These are phyloP conservation scores for Parnassius glacialis DNA, from an alignment of 2,888 invertebrate genomes.

Conservation along the genomic window DNA sequence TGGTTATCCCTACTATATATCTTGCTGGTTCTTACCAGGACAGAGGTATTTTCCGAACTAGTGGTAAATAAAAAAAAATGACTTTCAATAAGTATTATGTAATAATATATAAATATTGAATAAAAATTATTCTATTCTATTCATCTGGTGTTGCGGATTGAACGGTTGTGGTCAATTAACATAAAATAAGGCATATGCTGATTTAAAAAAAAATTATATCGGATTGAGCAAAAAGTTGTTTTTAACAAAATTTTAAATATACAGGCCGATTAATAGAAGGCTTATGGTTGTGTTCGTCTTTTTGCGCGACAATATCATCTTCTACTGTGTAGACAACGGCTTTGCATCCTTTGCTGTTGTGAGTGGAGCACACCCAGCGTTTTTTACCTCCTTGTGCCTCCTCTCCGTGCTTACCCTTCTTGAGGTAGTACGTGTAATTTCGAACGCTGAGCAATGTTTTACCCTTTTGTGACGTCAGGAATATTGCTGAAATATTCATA, in stretches of 20 bases:
- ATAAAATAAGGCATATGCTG: too few species aligned
- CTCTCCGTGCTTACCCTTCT: constrained; percentile 20
- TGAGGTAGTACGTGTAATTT: constrained; percentile 36
- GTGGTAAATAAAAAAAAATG: too few species aligned
- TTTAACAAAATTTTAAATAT: neutral
- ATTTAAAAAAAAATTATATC: too few species aligned
- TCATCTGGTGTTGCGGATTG: too few species aligned
- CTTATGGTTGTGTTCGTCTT: constrained; percentile 39
- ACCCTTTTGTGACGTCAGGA: constrained; percentile 35
- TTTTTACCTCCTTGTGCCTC: constrained; percentile 31
- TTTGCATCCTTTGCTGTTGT: constrained; percentile 37
- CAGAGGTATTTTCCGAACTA: too few species aligned
- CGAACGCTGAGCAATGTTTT: constrained; percentile 33
- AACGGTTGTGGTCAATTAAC: too few species aligned
- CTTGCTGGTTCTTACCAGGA: too few species aligned
- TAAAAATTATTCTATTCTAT: too few species aligned
- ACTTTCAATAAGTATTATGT: too few species aligned
- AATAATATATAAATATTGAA: too few species aligned
- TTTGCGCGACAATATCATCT: constrained; percentile 33
- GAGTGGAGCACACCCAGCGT: constrained; percentile 43
- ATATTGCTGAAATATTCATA: constrained; percentile 27
- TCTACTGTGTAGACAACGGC: constrained; percentile 38
- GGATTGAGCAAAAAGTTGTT: too few species aligned
- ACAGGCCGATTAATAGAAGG: constrained; percentile 2
- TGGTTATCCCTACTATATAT: too few species aligned